A percentile compares a stretch with the other conserved stretches of the same genome.
Evolutionary conservation across 2,888 invertebrate species (phyloP).

Genomic region (Coleophora deauratella): DNA sequence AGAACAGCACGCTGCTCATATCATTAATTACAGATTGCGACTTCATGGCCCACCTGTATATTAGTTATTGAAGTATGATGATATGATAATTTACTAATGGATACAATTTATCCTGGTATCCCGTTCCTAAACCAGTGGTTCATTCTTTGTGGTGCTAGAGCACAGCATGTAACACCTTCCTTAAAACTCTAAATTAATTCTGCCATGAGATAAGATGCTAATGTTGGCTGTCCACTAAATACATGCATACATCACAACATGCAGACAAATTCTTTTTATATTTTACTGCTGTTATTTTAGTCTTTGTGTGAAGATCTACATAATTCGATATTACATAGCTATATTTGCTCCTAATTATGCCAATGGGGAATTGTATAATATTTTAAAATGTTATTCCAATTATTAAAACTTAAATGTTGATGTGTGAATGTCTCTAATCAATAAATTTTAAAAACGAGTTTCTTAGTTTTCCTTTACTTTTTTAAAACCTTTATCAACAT

Average conservation of each 20-base stretch:
- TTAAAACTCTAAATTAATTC: no score
- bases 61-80: no score
- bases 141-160: no score
- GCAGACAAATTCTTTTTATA: conserved; percentile 2
- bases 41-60: not conserved
- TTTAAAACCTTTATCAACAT: no score
- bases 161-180: no score
- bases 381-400: conserved; percentile 50
- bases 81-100: no score
- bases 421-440: conserved; percentile 75
- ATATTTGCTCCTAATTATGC: conserved; percentile 38
- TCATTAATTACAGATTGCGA: not conserved
- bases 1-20: conserved; percentile 15
- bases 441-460: conserved; percentile 53
- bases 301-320: conserved; percentile 6
- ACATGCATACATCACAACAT: conserved; percentile 5
- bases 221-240: not conserved
- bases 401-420: conserved; percentile 61
- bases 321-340: conserved; percentile 15
- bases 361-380: conserved; percentile 48
- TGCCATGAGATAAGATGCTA: no score
- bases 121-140: no score
- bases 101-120: no score
- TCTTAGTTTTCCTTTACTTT: conserved; percentile 12
- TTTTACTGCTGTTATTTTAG: not conserved